A percentile compares a stretch with the other conserved stretches of the same genome.
phyloP scores from a whole-genome alignment of 2,113 vertebrate genomes.

The Megalops atlanticus region DNA sequence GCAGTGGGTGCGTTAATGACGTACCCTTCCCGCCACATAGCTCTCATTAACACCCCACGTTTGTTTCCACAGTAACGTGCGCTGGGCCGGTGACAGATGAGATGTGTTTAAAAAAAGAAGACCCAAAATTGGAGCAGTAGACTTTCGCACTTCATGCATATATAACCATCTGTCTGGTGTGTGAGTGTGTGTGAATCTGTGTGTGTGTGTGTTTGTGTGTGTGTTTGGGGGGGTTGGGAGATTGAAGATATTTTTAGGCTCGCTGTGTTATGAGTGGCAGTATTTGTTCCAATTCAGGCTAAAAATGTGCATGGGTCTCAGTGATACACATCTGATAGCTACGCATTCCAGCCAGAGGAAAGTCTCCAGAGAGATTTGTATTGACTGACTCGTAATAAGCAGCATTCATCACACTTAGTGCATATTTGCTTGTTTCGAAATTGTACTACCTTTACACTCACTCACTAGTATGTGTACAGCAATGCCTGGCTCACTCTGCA shows the following conservation, averaged over 20 bases:
- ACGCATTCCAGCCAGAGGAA: not conserved
- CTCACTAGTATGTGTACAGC: too few relatives aligned
- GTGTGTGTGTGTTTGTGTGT: constrained; percentile 12
- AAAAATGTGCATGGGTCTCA: not conserved
- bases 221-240: constrained; percentile 6
- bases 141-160: not conserved
- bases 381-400: constrained; percentile 15
- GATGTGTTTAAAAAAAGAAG: not conserved
- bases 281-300: not conserved
- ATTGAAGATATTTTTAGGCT: constrained; percentile 34
- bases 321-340: constrained; percentile 21
- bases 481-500: not conserved
- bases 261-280: constrained; percentile 5
- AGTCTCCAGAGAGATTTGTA: not conserved
- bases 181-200: constrained; percentile 2
- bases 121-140: not conserved
- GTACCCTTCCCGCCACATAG: not conserved
- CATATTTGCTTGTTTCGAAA: not conserved
- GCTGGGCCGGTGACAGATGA: not conserved
- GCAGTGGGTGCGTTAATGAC: not conserved
- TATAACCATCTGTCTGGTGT: not conserved
- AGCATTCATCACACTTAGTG: constrained; percentile 15
- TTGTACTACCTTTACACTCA: constrained; percentile 12
- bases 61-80: constrained; percentile 20
- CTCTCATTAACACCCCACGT: not conserved